Base-by-base conservation (phyloP, 1,140 invertebrate species). In the Eueides isabella region DNA sequence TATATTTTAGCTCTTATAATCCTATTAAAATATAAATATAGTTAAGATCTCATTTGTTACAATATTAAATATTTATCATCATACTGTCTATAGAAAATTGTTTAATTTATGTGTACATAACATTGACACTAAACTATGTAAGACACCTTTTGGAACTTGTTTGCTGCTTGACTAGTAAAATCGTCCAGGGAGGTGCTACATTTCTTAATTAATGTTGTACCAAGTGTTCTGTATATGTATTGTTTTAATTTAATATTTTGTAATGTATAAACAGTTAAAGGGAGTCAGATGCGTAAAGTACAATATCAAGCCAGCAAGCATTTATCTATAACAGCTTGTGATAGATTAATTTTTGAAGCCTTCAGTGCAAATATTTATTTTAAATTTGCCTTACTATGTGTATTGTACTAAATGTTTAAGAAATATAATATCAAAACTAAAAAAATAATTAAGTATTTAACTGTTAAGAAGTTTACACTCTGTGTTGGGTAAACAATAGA, bases 141-240 rank as follows among this genome's bases (percentile, higher is more conserved):
- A 35, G 64, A 62, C 71, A 66, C 65, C 66, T 73, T 72, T 68
- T 73, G 72, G 72, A 73, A 73, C 66, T 68, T 69, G 33, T 73
- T 73, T 73, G 66, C 72, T 73, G 66, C 65, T 68, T 67, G 62
- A 68, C 55, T 73, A 74, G 72, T 74, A 55, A 74, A 68, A 74
- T 71, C 69, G 69, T 75, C 74, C 74, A 67, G 69, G 74, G 64
- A 75, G 74, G 74, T 75, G 74, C 74, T 75, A 75, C 69, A 71
- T 71, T 67, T 63, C 61, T 75, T 75, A 55, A 61, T 55, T 70
- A 68, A 62, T 30, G 23, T 66, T 33, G 65, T 55, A 48, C 44
- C 44, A 33, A 44, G 19, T 48, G 11, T 35, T 66, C 38, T 33
- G n/a, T 55, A 55, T 19, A 23, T 55, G 11, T 29, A n/a, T 63